Evolutionary conservation across 2,113 vertebrate genomes (phyloP), one percentile per base, ranked within the genome.

Genomic region (Tyto alba): DNA sequence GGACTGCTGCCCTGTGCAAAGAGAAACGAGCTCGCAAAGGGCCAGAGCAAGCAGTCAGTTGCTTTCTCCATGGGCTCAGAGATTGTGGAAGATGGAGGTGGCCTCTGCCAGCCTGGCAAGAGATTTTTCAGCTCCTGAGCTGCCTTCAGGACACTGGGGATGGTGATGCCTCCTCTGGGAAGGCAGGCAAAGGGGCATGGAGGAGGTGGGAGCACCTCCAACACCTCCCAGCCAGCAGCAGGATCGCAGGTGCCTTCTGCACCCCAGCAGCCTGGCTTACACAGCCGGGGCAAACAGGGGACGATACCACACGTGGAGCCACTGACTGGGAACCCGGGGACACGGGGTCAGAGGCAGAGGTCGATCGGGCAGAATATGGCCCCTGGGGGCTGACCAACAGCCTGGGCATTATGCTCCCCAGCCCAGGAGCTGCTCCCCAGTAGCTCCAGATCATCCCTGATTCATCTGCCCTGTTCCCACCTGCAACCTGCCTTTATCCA

Each of bases 311-410:
- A 0, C 5, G 0, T 15, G 25, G 43, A 45, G 62, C 45, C 60
- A 15, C 48, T 3, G 2, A 12, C 7, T 0, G 4, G 22, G 69
- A 55, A 18, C 36, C 32, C 17, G 0, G 3, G 45, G 45, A 30
- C 20, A 10, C 1, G 1, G 10, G 41, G 41, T 50, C 0, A 1
- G 32, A 59, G 38, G 59, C 38, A n/a, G 38, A 43, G 53, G 9
- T 18, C 1, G 0, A 3, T 16, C 1, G 2, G 62, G 55, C 21
- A 87, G 62, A 19, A 50, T 18, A 41, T 1, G 4, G 29, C 25
- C 56, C 71, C 22, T 40, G 53, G 8, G 38, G 32, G 2, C 30
- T 34, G 47, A 80, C 59, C 50, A 10, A n/a, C 41, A 56, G 57
- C 43, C 36, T 13, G 36, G 26, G 22, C 32, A 20, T 45, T 19